These are phyloP conservation scores for Melospiza melodia DNA, from an alignment of 2,113 vertebrate species.

Conservation along the genomic window DNA sequence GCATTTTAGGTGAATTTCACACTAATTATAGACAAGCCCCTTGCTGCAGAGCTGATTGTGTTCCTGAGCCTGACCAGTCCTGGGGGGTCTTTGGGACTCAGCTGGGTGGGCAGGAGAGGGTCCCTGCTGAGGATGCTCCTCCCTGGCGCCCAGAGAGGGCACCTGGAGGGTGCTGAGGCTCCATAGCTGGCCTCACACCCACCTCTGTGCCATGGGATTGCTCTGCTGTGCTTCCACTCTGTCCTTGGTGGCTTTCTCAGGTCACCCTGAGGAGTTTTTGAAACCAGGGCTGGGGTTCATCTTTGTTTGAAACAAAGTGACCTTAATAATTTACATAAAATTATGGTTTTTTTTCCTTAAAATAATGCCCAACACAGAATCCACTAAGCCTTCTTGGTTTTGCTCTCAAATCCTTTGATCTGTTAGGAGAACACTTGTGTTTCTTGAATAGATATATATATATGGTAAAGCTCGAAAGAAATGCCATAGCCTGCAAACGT, in stretches of 20 bases:
- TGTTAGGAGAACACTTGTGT: background rate
- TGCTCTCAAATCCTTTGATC: background rate
- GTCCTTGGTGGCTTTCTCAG: background rate
- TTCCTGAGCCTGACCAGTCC: fast-evolving
- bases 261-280: background rate
- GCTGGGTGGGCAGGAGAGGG: background rate
- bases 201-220: fast-evolving
- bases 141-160: background rate
- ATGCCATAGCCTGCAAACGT: background rate
- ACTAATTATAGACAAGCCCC: background rate
- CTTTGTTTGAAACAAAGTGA: background rate
- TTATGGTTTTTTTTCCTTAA: background rate
- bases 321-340: background rate
- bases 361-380: background rate
- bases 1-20: background rate
- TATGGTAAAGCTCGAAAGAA: background rate
- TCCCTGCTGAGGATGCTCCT: background rate
- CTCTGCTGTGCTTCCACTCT: background rate
- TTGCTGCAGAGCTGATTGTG: background rate
- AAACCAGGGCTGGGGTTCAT: background rate
- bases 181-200: fast-evolving
- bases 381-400: background rate
- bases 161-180: fast-evolving
- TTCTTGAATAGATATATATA: background rate
- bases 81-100: background rate